These are phyloP conservation scores for Phalacrocorax pelagicus DNA, from an alignment of 2,113 vertebrate genomes.

Conservation along the genomic window DNA sequence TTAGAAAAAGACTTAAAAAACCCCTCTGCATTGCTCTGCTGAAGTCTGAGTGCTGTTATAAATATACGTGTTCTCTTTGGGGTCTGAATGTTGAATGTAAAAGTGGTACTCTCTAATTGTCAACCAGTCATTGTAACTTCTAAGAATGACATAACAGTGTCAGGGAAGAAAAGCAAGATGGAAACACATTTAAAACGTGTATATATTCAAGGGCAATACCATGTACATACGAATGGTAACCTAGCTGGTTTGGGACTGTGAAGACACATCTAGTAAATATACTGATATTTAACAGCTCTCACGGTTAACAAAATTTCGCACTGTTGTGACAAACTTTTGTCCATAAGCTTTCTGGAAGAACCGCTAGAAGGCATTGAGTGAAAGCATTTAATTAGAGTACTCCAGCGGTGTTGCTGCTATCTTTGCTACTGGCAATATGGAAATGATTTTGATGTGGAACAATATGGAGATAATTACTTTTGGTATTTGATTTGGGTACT, in stretches of 20 bases:
- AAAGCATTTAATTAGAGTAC: background rate
- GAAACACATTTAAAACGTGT: background rate
- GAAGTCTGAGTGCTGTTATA: background rate
- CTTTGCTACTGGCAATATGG: background rate
- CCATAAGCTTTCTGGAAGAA: background rate
- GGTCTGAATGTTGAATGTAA: background rate
- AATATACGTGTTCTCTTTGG: background rate
- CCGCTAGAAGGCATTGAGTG: background rate
- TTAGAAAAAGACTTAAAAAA: background rate
- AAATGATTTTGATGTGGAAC: background rate
- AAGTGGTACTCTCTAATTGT: background rate
- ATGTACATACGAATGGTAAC: background rate
- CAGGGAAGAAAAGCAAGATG: background rate
- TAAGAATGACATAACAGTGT: background rate
- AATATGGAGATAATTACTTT: background rate
- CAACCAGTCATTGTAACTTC: background rate
- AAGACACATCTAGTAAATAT: background rate
- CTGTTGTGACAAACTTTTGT: background rate
- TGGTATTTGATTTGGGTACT: background rate
- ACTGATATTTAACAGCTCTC: background rate
- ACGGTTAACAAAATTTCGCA: background rate
- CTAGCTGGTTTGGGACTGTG: background rate
- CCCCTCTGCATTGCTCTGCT: background rate
- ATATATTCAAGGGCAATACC: background rate
- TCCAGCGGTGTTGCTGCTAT: background rate